Evolutionary conservation across 2,113 vertebrate genomes (phyloP).

Genomic region (Plectropomus leopardus): DNA sequence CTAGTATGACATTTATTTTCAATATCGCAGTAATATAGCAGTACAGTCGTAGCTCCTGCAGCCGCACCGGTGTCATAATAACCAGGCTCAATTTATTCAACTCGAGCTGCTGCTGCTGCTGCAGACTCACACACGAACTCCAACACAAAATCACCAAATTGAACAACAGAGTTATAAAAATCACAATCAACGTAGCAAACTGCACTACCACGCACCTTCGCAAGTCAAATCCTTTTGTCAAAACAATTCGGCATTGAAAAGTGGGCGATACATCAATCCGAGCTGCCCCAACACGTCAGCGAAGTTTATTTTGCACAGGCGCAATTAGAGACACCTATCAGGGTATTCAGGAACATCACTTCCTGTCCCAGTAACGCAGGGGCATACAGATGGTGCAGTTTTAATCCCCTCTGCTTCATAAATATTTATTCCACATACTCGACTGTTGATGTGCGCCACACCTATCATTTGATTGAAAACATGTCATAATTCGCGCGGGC

Average conservation of each 20-base stretch:
- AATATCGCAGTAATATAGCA: not conserved
- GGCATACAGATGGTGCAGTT: conserved; percentile 67
- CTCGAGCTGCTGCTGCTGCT: not conserved
- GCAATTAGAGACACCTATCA: conserved; percentile 66
- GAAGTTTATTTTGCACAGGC: conserved; percentile 77
- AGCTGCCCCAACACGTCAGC: conserved; percentile 43
- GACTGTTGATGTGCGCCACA: conserved; percentile 67
- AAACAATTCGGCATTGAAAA: conserved; percentile 17
- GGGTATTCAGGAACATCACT: conserved; percentile 68
- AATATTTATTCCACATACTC: conserved; percentile 67
- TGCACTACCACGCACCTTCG: conserved; percentile 46
- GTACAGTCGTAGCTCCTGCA: too few species aligned
- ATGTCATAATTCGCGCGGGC: conserved; percentile 21
- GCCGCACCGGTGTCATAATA: conserved; percentile 14
- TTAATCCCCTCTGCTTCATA: conserved; percentile 70
- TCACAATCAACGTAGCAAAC: accelerated
- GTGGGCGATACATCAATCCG: not conserved
- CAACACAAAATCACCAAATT: not conserved
- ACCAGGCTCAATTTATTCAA: not conserved
- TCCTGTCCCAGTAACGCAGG: conserved; percentile 75
- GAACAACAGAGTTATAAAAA: not conserved
- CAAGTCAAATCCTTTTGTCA: not conserved
- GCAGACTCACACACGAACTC: not conserved
- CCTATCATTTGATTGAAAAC: conserved; percentile 60
- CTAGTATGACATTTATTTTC: not conserved